Evolutionary conservation across 2,888 invertebrate species (phyloP).

Genomic region (Baronia brevicornis): DNA sequence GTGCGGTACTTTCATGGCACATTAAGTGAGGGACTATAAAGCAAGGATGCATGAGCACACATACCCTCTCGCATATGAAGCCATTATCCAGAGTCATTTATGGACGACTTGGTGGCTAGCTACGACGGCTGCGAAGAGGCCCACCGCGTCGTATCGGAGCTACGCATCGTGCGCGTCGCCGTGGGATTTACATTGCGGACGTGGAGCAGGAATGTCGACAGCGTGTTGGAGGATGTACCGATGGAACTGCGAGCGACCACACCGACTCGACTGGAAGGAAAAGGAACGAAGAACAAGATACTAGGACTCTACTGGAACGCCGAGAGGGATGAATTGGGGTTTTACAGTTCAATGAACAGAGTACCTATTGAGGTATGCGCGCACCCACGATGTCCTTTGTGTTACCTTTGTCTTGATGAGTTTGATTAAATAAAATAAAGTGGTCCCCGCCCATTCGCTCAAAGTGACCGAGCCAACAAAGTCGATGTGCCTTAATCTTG

Average conservation of each 20-base stretch:
- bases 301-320: slow-evolving; percentile 10
- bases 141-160: slow-evolving; percentile 10
- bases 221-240: background rate
- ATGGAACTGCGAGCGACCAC: background rate
- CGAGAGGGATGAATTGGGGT: slow-evolving; percentile 1
- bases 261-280: background rate
- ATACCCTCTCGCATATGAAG: slow-evolving; percentile 1
- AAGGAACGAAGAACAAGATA: background rate
- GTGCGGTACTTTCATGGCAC: slow-evolving; percentile 1
- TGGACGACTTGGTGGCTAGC: slow-evolving; percentile 29
- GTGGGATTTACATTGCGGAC: slow-evolving; percentile 18
- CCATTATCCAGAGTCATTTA: slow-evolving; percentile 4
- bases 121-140: slow-evolving; percentile 20
- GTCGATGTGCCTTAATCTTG: too few relatives aligned
- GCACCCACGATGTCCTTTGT: too few relatives aligned
- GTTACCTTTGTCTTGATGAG: too few relatives aligned
- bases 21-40: slow-evolving; percentile 1
- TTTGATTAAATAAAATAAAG: too few relatives aligned
- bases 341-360: slow-evolving; percentile 3
- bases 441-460: too few relatives aligned
- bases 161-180: slow-evolving; percentile 14
- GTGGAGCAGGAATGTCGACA: slow-evolving; percentile 23
- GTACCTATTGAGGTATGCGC: slow-evolving; percentile 3
- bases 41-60: background rate
- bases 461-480: too few relatives aligned